Evolutionary conservation across 2,113 vertebrate genomes (phyloP).

Genomic region (Ramphastos sulfuratus): DNA sequence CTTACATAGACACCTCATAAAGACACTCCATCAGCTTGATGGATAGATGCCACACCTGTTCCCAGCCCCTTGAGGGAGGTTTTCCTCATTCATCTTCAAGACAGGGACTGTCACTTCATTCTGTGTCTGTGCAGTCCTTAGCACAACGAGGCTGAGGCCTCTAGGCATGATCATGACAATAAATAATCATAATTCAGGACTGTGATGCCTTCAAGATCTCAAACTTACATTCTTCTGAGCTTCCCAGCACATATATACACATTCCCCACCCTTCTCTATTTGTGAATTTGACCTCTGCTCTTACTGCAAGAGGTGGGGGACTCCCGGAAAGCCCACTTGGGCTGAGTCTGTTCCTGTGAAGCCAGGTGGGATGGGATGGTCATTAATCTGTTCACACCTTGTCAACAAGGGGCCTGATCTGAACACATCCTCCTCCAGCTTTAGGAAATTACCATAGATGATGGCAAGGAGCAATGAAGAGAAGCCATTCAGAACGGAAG

Average conservation of each 20-base stretch:
- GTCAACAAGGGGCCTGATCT: conserved; percentile 15
- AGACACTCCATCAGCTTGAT: background rate
- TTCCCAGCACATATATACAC: background rate
- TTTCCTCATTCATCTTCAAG: conserved; percentile 39
- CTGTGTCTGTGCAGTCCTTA: background rate
- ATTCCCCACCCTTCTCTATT: background rate
- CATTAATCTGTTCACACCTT: conserved; percentile 64
- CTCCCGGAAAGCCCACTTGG: background rate
- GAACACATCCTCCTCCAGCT: conserved; percentile 11
- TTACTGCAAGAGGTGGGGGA: background rate
- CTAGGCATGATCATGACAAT: conserved; percentile 9
- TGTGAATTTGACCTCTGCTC: conserved; percentile 44
- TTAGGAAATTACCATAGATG: background rate
- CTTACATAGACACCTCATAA: background rate
- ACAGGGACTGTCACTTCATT: conserved; percentile 16
- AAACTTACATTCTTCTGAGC: conserved; percentile 47
- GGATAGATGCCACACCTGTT: conserved; percentile 43
- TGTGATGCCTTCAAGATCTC: conserved; percentile 2
- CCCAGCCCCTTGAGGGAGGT: conserved; percentile 34
- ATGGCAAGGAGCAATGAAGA: background rate
- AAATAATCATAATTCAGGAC: conserved; percentile 60
- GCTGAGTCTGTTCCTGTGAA: background rate
- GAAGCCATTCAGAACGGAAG: background rate
- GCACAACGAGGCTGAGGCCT: background rate
- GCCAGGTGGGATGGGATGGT: conserved; percentile 27